Evolutionary conservation across 2,113 vertebrate genomes (phyloP).

Genomic region (Cacatua alba): DNA sequence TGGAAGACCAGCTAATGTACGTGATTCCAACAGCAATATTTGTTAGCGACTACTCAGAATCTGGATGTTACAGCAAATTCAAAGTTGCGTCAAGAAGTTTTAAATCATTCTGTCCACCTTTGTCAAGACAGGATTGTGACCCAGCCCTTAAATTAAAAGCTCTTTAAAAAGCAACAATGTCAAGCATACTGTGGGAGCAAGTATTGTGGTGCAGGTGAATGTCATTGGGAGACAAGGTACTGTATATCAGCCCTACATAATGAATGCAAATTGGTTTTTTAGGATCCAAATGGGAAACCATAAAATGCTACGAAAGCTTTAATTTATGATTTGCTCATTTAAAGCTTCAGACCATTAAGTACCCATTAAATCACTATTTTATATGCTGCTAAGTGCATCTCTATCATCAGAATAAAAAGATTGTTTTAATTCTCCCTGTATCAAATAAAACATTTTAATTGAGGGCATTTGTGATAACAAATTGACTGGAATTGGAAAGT

Average conservation of each 20-base stretch:
- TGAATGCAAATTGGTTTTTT: slow-evolving; percentile 25
- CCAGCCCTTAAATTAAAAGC: neutral
- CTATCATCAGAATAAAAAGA: slow-evolving; percentile 48
- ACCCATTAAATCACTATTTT: slow-evolving; percentile 41
- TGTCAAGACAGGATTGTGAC: neutral
- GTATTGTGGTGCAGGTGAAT: neutral
- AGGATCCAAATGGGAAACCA: slow-evolving; percentile 23
- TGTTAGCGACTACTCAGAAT: neutral
- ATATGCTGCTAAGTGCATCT: slow-evolving; percentile 36
- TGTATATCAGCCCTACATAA: neutral
- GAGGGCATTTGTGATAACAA: slow-evolving; percentile 39
- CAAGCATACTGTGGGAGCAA: neutral
- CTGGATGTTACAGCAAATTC: neutral
- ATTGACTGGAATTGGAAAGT: slow-evolving; percentile 25
- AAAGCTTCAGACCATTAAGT: slow-evolving; percentile 48
- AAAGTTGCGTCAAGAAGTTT: neutral
- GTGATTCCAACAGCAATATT: neutral
- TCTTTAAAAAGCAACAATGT: neutral
- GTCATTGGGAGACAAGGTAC: neutral
- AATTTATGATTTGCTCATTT: slow-evolving; percentile 55
- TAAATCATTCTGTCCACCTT: neutral
- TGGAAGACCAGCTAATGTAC: neutral
- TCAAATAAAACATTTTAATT: slow-evolving; percentile 58
- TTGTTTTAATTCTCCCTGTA: slow-evolving; percentile 37
- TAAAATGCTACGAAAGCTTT: slow-evolving; percentile 29